Conservation (phyloP, 1,140 invertebrate genomes). For the Drosophila nannoptera region DNA sequence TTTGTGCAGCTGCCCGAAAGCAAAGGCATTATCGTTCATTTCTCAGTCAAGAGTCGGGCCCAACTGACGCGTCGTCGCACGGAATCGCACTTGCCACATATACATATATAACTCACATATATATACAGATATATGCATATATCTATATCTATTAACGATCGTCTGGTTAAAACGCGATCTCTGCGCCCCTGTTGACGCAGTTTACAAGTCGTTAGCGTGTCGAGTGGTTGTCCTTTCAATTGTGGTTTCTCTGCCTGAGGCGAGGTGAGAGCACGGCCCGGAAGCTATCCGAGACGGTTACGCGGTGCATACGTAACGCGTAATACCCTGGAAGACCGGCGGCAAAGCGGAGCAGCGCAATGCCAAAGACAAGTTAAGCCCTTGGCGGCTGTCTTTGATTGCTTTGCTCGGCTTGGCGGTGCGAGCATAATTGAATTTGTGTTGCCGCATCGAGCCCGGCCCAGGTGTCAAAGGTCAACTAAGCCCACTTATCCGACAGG, state of each 20-base stretch:
- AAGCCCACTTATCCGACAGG: constrained; percentile 28
- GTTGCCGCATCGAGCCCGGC: background rate
- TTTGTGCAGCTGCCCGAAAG: constrained; percentile 53
- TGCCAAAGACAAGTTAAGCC: constrained; percentile 59
- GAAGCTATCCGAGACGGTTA: background rate
- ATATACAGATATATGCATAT: background rate
- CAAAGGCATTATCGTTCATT: constrained; percentile 61
- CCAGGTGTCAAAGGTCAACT: background rate
- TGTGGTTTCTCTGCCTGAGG: constrained; percentile 6
- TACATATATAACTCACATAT: background rate
- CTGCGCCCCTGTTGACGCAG: constrained; percentile 18
- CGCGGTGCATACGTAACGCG: constrained; percentile 28
- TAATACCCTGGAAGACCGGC: constrained; percentile 3
- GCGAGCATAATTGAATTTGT: constrained; percentile 40
- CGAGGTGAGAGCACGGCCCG: constrained; percentile 10
- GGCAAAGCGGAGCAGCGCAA: background rate
- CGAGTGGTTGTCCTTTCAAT: constrained; percentile 18
- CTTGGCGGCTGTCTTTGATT: constrained; percentile 27
- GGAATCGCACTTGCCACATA: constrained; percentile 15
- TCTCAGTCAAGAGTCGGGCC: constrained; percentile 57
- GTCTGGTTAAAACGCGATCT: constrained; percentile 28
- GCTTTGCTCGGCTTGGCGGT: constrained; percentile 1
- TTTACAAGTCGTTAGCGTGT: constrained; percentile 18
- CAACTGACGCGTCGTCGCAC: constrained; percentile 38
- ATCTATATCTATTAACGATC: constrained; percentile 23